Conservation (phyloP, 2,888 invertebrate species). For the Drosophila imparisetae region DNA sequence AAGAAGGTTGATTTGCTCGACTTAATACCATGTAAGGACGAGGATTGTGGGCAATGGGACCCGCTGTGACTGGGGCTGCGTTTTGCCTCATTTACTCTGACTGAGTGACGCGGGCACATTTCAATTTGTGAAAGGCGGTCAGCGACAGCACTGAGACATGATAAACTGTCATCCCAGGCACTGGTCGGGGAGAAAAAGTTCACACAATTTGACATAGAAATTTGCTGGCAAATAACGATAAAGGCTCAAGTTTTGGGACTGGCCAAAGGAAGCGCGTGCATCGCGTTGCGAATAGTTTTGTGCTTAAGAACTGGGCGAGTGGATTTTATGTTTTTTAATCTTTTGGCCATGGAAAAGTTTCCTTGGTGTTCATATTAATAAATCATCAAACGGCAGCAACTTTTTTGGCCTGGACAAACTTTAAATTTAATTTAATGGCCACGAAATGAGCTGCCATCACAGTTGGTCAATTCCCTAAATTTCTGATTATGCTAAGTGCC, state of each 20-base stretch:
- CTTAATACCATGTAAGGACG: slow-evolving; percentile 25
- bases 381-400: slow-evolving; percentile 58
- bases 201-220: slow-evolving; percentile 58
- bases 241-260: slow-evolving; percentile 59
- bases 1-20: too few species aligned
- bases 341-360: slow-evolving; percentile 56
- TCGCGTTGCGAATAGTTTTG: slow-evolving; percentile 55
- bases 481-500: slow-evolving; percentile 40
- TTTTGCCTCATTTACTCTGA: slow-evolving; percentile 73
- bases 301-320: slow-evolving; percentile 13
- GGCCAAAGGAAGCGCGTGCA: slow-evolving; percentile 51
- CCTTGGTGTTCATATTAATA: slow-evolving; percentile 62
- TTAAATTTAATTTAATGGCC: slow-evolving; percentile 69
- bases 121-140: slow-evolving; percentile 72
- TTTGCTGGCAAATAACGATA: slow-evolving; percentile 40
- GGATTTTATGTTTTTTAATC: slow-evolving; percentile 50
- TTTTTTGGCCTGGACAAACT: slow-evolving; percentile 40
- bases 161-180: slow-evolving; percentile 69
- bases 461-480: slow-evolving; percentile 37
- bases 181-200: slow-evolving; percentile 43
- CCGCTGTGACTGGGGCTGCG: slow-evolving; percentile 58
- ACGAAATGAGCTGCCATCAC: slow-evolving; percentile 43
- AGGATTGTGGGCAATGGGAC: slow-evolving; percentile 10
- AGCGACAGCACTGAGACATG: slow-evolving; percentile 65
- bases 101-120: slow-evolving; percentile 70